Percentiles rank a stretch among this genome's conserved stretches.
phyloP scores from a whole-genome alignment of 2,113 vertebrate genomes.

The Urocynchramus pylzowi region DNA sequence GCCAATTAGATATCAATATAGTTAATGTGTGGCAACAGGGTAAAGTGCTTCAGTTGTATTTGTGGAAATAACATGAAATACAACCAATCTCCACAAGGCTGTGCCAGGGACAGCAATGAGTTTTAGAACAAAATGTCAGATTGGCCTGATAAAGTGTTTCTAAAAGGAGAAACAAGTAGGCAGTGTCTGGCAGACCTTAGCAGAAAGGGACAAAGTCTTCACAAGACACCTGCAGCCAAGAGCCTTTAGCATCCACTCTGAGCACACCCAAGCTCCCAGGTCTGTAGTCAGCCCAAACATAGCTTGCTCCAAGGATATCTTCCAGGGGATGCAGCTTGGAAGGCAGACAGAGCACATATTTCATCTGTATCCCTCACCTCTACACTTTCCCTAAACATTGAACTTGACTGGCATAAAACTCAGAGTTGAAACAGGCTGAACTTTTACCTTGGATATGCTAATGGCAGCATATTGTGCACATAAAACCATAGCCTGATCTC shows the following conservation, averaged over 20 bases:
- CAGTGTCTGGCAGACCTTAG: neutral
- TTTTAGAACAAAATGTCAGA: neutral
- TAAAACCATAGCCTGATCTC: neutral
- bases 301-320: neutral
- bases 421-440: neutral
- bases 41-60: neutral
- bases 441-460: neutral
- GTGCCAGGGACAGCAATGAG: neutral
- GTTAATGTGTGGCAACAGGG: neutral
- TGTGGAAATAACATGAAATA: neutral
- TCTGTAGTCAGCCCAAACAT: neutral
- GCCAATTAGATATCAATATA: neutral
- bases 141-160: neutral
- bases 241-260: neutral
- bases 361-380: neutral
- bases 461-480: neutral
- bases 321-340: neutral
- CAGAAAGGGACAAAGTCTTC: neutral
- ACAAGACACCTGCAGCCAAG: neutral
- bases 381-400: neutral
- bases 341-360: neutral
- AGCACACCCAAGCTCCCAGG: neutral
- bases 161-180: neutral
- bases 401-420: neutral
- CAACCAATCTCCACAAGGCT: accelerated